These are phyloP conservation scores for Lingula anatina DNA, from an alignment of 2,888 invertebrate species.

Conservation along the genomic window DNA sequence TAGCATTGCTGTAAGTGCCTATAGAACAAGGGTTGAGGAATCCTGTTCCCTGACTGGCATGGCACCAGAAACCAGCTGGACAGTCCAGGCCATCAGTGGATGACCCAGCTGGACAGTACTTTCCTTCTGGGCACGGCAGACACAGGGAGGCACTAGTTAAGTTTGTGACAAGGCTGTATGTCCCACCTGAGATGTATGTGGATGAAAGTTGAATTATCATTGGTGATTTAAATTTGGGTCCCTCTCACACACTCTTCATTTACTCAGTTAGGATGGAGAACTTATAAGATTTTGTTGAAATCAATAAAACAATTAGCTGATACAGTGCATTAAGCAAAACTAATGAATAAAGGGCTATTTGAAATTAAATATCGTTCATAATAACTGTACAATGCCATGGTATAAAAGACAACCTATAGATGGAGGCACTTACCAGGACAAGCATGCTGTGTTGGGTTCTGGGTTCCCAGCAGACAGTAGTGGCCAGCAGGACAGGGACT, in stretches of 20 bases:
- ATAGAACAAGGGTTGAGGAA: conserved; percentile 40
- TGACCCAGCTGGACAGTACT: conserved; percentile 29
- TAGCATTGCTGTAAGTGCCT: conserved; percentile 35
- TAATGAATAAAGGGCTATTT: too few relatives aligned
- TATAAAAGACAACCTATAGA: too few relatives aligned
- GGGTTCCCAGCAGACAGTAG: conserved; percentile 39
- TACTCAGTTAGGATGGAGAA: too few relatives aligned
- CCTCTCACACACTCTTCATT: too few relatives aligned
- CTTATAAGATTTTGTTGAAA: too few relatives aligned
- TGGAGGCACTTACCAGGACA: conserved; percentile 33
- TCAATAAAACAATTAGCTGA: too few relatives aligned
- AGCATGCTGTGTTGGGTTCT: conserved; percentile 24
- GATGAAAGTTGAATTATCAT: not conserved
- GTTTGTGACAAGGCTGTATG: conserved; percentile 28
- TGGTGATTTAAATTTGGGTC: too few relatives aligned
- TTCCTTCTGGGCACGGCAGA: conserved; percentile 23
- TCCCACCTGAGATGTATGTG: conserved; percentile 26
- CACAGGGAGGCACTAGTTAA: conserved; percentile 23
- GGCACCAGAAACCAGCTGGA: conserved; percentile 39
- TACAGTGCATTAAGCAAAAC: too few relatives aligned
- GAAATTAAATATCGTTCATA: too few relatives aligned
- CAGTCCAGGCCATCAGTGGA: conserved; percentile 18
- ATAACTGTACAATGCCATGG: too few relatives aligned
- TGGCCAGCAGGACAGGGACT: conserved; percentile 36
- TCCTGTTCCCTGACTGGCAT: conserved; percentile 25